Conservation (phyloP, 2,888 invertebrate genomes). For the Erannis defoliaria region DNA sequence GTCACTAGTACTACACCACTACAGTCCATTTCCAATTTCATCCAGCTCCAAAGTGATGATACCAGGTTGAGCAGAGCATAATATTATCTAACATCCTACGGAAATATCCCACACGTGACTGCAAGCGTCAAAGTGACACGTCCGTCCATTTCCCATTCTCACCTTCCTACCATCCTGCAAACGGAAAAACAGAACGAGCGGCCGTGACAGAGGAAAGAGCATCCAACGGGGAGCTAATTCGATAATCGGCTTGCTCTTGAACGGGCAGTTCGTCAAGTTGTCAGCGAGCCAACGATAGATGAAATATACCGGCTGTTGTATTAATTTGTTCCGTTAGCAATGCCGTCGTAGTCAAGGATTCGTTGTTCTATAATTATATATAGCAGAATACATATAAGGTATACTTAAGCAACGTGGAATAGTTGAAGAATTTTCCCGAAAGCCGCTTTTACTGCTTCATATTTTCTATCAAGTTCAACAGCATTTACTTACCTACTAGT, state of each 20-base stretch:
- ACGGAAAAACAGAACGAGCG: constrained; percentile 60
- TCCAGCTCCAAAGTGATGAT: not conserved
- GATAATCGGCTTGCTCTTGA: constrained; percentile 84
- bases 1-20: too few relatives aligned
- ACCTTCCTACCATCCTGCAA: constrained; percentile 43
- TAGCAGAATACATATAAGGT: too few relatives aligned
- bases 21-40: not conserved
- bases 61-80: not conserved
- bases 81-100: not conserved
- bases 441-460: too few relatives aligned
- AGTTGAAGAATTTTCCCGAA: too few relatives aligned
- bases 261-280: constrained; percentile 75
- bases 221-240: constrained; percentile 80
- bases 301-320: constrained; percentile 41
- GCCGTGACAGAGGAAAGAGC: constrained; percentile 84
- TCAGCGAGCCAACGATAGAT: constrained; percentile 51
- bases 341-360: constrained; percentile 14
- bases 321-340: constrained; percentile 33
- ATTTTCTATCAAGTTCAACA: too few relatives aligned
- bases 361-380: not conserved
- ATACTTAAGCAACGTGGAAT: too few relatives aligned
- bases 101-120: constrained; percentile 15
- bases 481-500: too few relatives aligned
- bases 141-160: constrained; percentile 29
- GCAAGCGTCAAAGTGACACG: constrained; percentile 18